phyloP scores from a whole-genome alignment of 2,888 invertebrate species.

The Aleiodes alternator region DNA sequence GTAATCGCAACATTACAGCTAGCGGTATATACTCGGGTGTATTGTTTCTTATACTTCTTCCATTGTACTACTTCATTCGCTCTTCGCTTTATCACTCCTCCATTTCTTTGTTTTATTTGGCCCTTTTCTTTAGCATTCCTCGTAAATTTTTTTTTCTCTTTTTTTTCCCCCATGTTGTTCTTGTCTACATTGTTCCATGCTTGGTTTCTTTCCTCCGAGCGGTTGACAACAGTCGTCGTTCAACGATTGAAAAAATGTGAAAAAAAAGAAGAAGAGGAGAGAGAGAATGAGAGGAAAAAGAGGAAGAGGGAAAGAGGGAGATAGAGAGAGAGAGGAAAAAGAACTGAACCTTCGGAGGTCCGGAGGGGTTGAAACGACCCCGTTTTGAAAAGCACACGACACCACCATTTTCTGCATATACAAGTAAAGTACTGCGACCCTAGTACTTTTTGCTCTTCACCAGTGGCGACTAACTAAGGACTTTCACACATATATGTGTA shows the following conservation, averaged over 20 bases:
- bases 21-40: no score
- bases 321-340: slow-evolving; percentile 32
- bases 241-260: slow-evolving; percentile 46
- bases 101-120: not conserved
- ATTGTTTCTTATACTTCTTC: not conserved
- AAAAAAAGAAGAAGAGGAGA: slow-evolving; percentile 39
- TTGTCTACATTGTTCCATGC: slow-evolving; percentile 31
- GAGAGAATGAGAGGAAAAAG: slow-evolving; percentile 29
- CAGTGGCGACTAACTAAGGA: slow-evolving; percentile 46
- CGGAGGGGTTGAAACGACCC: slow-evolving; percentile 61
- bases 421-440: slow-evolving; percentile 30
- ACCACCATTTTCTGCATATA: slow-evolving; percentile 29
- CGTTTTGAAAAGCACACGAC: slow-evolving; percentile 56
- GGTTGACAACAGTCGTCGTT: slow-evolving; percentile 47
- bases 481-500: slow-evolving; percentile 12
- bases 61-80: not conserved
- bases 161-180: not conserved
- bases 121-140: not conserved
- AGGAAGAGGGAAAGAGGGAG: no score
- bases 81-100: not conserved
- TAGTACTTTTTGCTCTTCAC: slow-evolving; percentile 44
- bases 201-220: slow-evolving; percentile 47
- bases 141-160: not conserved
- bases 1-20: no score
- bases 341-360: slow-evolving; percentile 50